A percentile compares a stretch with the other conserved stretches of the same genome.
These are phyloP conservation scores for Anoplopoma fimbria DNA, from an alignment of 2,113 vertebrate species.

Conservation along the genomic window DNA sequence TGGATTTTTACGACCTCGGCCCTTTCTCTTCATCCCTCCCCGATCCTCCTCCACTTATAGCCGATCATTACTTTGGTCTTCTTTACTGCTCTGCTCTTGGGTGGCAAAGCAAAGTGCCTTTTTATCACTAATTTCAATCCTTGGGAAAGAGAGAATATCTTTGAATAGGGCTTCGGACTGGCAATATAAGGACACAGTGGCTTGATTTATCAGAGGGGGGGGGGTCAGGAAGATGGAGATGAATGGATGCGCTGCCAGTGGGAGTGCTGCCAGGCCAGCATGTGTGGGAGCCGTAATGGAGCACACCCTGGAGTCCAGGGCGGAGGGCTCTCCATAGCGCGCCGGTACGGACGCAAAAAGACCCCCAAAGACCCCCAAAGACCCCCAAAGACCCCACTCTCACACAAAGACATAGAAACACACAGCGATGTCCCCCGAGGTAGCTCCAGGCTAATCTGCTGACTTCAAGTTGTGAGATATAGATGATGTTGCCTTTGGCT, in stretches of 20 bases:
- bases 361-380: conserved; percentile 1
- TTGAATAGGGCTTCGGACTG: conserved; percentile 56
- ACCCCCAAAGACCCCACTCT: conserved; percentile 4
- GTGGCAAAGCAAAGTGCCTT: conserved; percentile 72
- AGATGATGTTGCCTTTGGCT: conserved; percentile 74
- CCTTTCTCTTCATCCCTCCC: conserved; percentile 64
- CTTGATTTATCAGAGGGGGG: conserved; percentile 74
- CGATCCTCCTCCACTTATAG: conserved; percentile 49
- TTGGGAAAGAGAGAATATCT: conserved; percentile 66
- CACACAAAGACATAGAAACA: conserved; percentile 20
- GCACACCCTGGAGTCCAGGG: conserved; percentile 45
- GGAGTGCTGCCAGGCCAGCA: conserved; percentile 60
- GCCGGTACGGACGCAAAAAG: conserved; percentile 23
- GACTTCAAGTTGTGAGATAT: conserved; percentile 56
- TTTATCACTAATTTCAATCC: conserved; percentile 75
- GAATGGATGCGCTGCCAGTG: conserved; percentile 69
- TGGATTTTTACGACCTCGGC: conserved; percentile 72
- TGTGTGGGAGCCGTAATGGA: conserved; percentile 61
- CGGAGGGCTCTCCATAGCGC: conserved; percentile 19
- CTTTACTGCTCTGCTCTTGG: conserved; percentile 75
- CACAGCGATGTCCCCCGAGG: conserved; percentile 22
- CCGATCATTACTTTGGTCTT: conserved; percentile 63
- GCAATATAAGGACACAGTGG: conserved; percentile 69
- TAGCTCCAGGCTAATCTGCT: conserved; percentile 57
- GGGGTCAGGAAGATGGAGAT: conserved; percentile 65